Evolutionary conservation across 2,797 vertebrate genomes (phyloP).

Genomic region (Myotis planiceps): DNA sequence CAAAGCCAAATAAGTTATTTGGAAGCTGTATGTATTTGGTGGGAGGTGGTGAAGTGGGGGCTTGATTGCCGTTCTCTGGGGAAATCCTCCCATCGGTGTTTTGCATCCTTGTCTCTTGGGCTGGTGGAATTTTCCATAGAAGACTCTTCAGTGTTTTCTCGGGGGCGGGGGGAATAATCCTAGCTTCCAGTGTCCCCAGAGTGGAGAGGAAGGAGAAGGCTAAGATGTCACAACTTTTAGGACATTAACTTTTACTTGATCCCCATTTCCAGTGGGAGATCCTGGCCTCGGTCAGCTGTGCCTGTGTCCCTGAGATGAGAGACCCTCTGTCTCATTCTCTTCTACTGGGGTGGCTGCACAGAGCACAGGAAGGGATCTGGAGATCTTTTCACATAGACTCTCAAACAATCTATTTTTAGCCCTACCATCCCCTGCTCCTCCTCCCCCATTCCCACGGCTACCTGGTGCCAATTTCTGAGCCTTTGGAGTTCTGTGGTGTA

Average conservation of each 20-base stretch:
- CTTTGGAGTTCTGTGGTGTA: not conserved
- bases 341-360: not conserved
- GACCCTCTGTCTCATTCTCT: not conserved
- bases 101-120: not conserved
- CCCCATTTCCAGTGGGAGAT: not conserved
- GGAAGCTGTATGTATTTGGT: not conserved
- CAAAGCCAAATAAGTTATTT: not conserved
- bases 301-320: not conserved
- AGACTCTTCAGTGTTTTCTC: not conserved
- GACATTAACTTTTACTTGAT: not conserved
- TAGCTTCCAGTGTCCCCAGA: not conserved
- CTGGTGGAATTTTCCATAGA: constrained; percentile 13
- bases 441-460: not conserved
- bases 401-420: not conserved
- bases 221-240: not conserved
- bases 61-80: not conserved
- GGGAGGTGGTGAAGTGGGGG: not conserved
- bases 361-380: not conserved
- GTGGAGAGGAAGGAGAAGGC: not conserved
- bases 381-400: not conserved
- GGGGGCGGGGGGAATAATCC: not conserved
- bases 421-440: not conserved
- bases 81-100: not conserved
- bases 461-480: not conserved
- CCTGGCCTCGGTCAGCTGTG: not conserved